Evolutionary conservation across 1,140 invertebrate species (phyloP), one percentile per base, ranked within the genome.

Genomic region (Caenorhabditis inopinata): DNA sequence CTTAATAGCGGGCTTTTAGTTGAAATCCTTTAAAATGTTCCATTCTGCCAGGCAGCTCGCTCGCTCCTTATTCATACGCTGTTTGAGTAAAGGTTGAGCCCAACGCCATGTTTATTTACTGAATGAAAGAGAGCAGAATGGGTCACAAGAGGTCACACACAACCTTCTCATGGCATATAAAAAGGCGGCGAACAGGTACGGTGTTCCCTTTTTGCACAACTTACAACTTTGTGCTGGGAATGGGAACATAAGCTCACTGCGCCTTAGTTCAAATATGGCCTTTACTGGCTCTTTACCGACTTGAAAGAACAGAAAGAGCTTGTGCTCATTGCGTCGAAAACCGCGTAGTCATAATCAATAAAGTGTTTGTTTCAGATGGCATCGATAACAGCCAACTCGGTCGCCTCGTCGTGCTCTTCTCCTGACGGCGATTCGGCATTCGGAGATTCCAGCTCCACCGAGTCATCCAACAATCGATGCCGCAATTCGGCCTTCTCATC

Each of bases 361-460:
- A 46, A 35, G 16, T n/a, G 11, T 4, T 35, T 23, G n/a, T 47
- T 46, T 46, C 42, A 75, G 73, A 75, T 75, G 21, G 48, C 9
- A 2, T 75, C 42, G 0, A 46, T 68, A 29, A 38, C 48, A 58
- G 62, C 18, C 32, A 73, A 38, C 11, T 74, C 81, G 32, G 35
- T 38, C 14, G 62, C 82, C 18, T 83, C 81, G 12, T 91, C 75
- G 89, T 91, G 42, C 91, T 94, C 78, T 95, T 95, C 94, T 82
- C 95, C 95, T 0, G 96, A 97, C 89, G 96, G 96, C 90, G 96
- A 98, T 90, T 97, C 95, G 23, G 96, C 95, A 4, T 98, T 97
- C 89, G 96, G 95, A 83, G 96, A 98, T 89, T 96, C 94, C 80
- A 94, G 96, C 25, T 95, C 94, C 5, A 92, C 96, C 90, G 89